Conservation (phyloP, 2,888 invertebrate species). For the Agonopterix alstromeriana region DNA sequence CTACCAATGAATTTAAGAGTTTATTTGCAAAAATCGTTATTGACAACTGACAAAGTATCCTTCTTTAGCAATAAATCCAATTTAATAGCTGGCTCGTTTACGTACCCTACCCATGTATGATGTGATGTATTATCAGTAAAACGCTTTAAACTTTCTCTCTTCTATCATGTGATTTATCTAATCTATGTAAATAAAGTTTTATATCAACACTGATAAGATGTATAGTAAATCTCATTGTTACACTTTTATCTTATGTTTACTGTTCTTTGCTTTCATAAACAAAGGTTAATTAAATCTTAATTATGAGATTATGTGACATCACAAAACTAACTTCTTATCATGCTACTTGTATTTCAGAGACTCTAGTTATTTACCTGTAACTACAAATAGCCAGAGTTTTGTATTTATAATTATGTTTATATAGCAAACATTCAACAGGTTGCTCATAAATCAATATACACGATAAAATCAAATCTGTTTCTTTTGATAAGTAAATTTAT, state of each 20-base stretch:
- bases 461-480: neutral
- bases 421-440: slow-evolving; percentile 62
- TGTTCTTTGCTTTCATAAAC: neutral
- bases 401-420: slow-evolving; percentile 1
- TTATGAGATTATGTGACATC: neutral
- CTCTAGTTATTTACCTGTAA: no score
- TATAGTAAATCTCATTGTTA: slow-evolving; percentile 3
- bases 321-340: neutral
- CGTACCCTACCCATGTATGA: no score
- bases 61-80: neutral
- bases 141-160: neutral
- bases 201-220: slow-evolving; percentile 3
- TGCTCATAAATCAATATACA: slow-evolving; percentile 23
- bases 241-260: neutral
- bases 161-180: slow-evolving; percentile 1
- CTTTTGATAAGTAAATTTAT: no score
- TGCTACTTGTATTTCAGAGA: no score
- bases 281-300: slow-evolving; percentile 2
- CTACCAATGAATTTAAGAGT: slow-evolving; percentile 1
- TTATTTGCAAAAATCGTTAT: neutral
- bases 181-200: slow-evolving; percentile 1
- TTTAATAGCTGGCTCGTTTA: no score
- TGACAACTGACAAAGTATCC: neutral
- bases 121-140: no score
- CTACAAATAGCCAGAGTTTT: neutral